phyloP scores from a whole-genome alignment of 1,140 invertebrate species.

The Scaptomyza montana region DNA sequence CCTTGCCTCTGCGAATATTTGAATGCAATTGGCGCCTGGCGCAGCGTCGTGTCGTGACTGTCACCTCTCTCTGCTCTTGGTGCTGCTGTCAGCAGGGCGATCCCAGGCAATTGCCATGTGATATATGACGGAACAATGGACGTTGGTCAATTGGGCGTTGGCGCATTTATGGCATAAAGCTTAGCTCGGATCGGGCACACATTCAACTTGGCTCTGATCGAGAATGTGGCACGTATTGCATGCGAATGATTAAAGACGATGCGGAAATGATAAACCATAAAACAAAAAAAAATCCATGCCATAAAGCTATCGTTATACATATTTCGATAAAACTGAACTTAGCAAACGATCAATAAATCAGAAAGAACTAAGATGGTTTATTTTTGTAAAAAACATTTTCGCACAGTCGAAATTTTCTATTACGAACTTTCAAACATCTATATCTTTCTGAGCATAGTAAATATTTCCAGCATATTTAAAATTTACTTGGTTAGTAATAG shows the following conservation, averaged over 20 bases:
- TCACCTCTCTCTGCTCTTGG: background rate
- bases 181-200: background rate
- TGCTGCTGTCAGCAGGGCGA: conserved; percentile 15
- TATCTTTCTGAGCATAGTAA: background rate
- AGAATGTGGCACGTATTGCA: conserved; percentile 11
- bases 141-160: conserved; percentile 26
- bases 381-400: too few relatives aligned
- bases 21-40: conserved; percentile 32
- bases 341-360: too few relatives aligned
- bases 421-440: background rate
- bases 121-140: conserved; percentile 36
- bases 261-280: conserved; percentile 33
- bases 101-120: conserved; percentile 28
- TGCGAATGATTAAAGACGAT: conserved; percentile 21
- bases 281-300: conserved; percentile 7
- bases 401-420: too few relatives aligned
- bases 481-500: too few relatives aligned
- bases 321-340: too few relatives aligned
- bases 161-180: background rate
- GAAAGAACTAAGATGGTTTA: too few relatives aligned
- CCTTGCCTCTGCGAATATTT: background rate
- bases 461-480: background rate
- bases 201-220: background rate
- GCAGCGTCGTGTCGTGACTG: background rate
- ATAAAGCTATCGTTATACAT: background rate